A percentile compares a stretch with the other conserved stretches of the same genome.
These are phyloP conservation scores for Indicator indicator DNA, from an alignment of 2,113 vertebrate genomes.

Conservation along the genomic window DNA sequence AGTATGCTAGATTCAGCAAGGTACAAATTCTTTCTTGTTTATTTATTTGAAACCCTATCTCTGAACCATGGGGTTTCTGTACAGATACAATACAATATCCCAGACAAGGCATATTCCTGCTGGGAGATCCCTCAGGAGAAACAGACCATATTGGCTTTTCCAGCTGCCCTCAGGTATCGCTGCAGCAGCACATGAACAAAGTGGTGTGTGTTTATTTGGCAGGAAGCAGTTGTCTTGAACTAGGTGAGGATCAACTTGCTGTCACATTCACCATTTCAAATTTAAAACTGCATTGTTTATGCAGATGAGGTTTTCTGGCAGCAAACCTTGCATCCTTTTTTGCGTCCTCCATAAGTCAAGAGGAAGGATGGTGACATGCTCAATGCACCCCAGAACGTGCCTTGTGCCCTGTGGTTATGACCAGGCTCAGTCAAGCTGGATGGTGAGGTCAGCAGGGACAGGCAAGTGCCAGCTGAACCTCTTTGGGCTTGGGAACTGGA, in stretches of 20 bases:
- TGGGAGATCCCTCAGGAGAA: not conserved
- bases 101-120: not conserved
- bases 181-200: not conserved
- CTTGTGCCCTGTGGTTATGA: rapidly evolving
- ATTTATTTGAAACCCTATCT: not conserved
- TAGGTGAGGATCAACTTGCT: not conserved
- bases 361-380: not conserved
- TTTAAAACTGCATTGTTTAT: constrained; percentile 11
- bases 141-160: not conserved
- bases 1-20: not conserved
- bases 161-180: not conserved
- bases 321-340: not conserved
- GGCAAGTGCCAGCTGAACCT: not conserved
- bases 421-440: not conserved
- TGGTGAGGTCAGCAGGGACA: not conserved
- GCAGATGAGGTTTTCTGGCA: constrained; percentile 5
- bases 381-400: not conserved
- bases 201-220: not conserved
- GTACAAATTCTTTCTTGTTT: not conserved
- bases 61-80: not conserved
- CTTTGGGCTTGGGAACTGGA: not conserved
- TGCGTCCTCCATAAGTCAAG: not conserved
- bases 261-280: not conserved
- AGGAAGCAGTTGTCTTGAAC: not conserved
- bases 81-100: not conserved